These are phyloP conservation scores for Drosophila grimshawi DNA, from an alignment of 1,140 invertebrate genomes.

Conservation along the genomic window DNA sequence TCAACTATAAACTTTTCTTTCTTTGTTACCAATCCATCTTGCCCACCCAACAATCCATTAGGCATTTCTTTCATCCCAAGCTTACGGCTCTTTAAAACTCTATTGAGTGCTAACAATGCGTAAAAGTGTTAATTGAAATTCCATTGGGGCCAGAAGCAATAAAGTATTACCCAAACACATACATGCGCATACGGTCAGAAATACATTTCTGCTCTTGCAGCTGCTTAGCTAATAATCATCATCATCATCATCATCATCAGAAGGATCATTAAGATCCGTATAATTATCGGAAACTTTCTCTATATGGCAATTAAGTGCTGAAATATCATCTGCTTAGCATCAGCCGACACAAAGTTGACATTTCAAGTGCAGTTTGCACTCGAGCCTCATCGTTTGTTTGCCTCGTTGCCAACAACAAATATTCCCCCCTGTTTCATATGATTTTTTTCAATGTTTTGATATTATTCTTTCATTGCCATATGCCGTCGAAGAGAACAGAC, in stretches of 20 bases:
- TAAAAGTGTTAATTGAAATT: slow-evolving; percentile 66
- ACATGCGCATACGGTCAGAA: slow-evolving; percentile 20
- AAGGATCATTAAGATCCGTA: background rate
- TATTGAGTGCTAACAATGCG: slow-evolving; percentile 56
- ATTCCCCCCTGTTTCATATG: slow-evolving; percentile 6
- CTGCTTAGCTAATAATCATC: slow-evolving; percentile 29
- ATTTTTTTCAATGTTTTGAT: slow-evolving; percentile 71
- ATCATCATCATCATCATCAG: slow-evolving; percentile 11
- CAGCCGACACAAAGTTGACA: slow-evolving; percentile 79
- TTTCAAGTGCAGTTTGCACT: slow-evolving; percentile 76
- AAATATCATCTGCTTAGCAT: slow-evolving; percentile 71
- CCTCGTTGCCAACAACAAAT: background rate
- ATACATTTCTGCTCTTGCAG: slow-evolving; percentile 14
- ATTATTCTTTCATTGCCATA: slow-evolving; percentile 77
- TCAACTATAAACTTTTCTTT: background rate
- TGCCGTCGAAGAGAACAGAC: slow-evolving; percentile 36
- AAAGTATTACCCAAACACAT: slow-evolving; percentile 21
- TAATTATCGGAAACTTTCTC: slow-evolving; percentile 41
- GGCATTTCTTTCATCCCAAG: slow-evolving; percentile 40
- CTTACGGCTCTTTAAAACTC: slow-evolving; percentile 33
- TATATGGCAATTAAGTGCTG: slow-evolving; percentile 54
- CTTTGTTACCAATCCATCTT: slow-evolving; percentile 10
- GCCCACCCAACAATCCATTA: slow-evolving; percentile 31
- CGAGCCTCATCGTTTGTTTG: slow-evolving; percentile 21
- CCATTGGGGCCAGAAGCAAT: slow-evolving; percentile 35